Percentiles rank a stretch among this genome's conserved stretches.
Evolutionary conservation across 2,113 vertebrate genomes (phyloP).

Genomic region (Raja brachyura): DNA sequence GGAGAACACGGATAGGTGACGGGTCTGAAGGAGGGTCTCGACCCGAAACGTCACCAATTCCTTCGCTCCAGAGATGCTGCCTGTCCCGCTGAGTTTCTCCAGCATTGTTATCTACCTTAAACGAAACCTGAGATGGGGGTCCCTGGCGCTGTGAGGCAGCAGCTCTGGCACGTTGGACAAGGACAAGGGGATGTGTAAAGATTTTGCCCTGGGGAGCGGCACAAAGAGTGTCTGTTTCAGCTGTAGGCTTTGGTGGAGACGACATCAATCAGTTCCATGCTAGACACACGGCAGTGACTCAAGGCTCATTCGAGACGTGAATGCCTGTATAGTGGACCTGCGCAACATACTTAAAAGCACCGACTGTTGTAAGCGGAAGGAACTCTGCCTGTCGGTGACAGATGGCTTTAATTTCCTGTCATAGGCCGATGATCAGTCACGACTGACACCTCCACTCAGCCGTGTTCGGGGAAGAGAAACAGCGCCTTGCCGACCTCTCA

Average conservation of each 20-base stretch:
- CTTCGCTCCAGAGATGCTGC: too few species aligned
- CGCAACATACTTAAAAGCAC: background rate
- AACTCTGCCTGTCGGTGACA: background rate
- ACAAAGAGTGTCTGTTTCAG: background rate
- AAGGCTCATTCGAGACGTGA: background rate
- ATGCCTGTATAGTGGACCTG: background rate
- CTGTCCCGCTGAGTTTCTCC: too few species aligned
- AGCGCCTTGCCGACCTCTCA: background rate
- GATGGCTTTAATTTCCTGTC: slow-evolving; percentile 14
- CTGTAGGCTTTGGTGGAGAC: background rate
- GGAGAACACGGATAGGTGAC: too few species aligned
- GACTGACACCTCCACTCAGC: background rate
- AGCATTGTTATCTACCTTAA: too few species aligned
- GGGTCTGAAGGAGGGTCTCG: too few species aligned
- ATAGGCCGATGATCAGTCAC: background rate
- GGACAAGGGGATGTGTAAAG: background rate
- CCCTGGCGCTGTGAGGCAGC: too few species aligned
- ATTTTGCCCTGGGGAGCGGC: background rate
- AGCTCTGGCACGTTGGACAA: too few species aligned
- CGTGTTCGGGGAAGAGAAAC: background rate
- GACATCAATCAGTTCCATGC: background rate
- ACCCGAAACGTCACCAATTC: too few species aligned
- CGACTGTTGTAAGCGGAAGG: background rate
- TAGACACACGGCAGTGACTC: background rate
- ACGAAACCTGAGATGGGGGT: too few species aligned